Conservation (phyloP, 1,140 invertebrate species). For the Drosophila novamexicana region DNA sequence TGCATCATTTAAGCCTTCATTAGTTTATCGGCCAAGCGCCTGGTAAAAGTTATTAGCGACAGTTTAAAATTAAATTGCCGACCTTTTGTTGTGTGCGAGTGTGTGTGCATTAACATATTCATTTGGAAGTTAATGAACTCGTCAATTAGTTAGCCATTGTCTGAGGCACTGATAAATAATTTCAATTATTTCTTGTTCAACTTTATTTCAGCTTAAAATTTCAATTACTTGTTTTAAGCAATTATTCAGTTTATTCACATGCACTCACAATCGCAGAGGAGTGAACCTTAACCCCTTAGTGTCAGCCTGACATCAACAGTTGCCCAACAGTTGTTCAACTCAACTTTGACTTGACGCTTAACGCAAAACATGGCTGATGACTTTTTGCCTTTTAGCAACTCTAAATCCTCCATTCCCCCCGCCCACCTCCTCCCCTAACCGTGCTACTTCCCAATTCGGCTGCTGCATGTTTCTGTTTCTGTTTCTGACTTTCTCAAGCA, state of each 20-base stretch:
- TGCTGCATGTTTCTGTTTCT: constrained; percentile 20
- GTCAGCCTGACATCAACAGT: not conserved
- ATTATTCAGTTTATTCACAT: constrained; percentile 4
- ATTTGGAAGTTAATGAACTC: constrained; percentile 79
- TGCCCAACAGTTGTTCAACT: constrained; percentile 19
- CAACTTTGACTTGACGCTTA: not conserved
- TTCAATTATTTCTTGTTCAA: constrained; percentile 51
- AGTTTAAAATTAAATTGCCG: constrained; percentile 77
- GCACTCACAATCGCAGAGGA: no score
- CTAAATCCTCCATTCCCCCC: not conserved
- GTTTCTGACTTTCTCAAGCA: constrained; percentile 53
- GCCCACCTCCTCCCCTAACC: not conserved
- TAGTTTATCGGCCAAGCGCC: constrained; percentile 69
- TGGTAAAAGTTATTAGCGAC: constrained; percentile 79
- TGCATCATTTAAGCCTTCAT: constrained; percentile 79
- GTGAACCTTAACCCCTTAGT: not conserved
- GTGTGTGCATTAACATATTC: constrained; percentile 63
- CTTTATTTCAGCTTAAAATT: not conserved
- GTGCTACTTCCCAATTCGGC: not conserved
- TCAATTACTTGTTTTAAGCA: not conserved
- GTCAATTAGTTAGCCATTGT: constrained; percentile 79
- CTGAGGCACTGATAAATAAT: constrained; percentile 64
- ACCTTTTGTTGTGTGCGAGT: constrained; percentile 37
- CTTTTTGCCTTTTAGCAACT: constrained; percentile 28
- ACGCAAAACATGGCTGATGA: constrained; percentile 28